Base-by-base conservation (phyloP, 2,888 invertebrate species). In the Ferrisia virgata region DNA sequence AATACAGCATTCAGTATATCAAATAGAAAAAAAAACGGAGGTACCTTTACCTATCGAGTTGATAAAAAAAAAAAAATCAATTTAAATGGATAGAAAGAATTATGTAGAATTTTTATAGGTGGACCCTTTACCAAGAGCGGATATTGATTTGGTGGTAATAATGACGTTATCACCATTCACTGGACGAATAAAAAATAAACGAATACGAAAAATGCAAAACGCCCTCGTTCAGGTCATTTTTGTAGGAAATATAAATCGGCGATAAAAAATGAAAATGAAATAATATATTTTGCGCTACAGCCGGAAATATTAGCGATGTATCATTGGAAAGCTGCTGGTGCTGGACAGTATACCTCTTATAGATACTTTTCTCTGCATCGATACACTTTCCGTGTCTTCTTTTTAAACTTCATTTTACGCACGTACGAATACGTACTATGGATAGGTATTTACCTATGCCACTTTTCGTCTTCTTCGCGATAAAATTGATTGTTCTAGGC, bases 131-230 rank as follows among this genome's bases (percentile, higher is more conserved):
- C 5, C 64, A 28, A 15, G n/a, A 64, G 15, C 33, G 53, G 53
- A 64, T 36, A 25, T 36, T 33, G 36, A 36, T 53, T 53, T 53
- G 81, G 33, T 81, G 9, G 81, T 36, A 33, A 72, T 72, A 33
- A 72, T 72, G 72, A 72, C 72, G 72, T 72, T 72, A 72, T 72
- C 72, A 33, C 72, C 72, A 72, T 72, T 72, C 72, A 72, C 33
- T 72, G 72, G 72, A 72, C 72, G 72, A 72, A 72, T 72, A 72
- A 72, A 72, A 64, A 81, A 81, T 53, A 81, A 81, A 81, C 33
- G 36, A 53, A 81, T 64, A 81, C 33, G 36, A 53, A 43, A 80
- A 80, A 81, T 53, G 53, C 81, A 47, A 47, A 33, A 53, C 18
- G 47, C 64, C 22, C 39, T 9, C 47, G 58, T 81, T 64, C 58